Evolutionary conservation across 2,113 vertebrate species (phyloP).

Genomic region (Beaufortia kweichowensis): DNA sequence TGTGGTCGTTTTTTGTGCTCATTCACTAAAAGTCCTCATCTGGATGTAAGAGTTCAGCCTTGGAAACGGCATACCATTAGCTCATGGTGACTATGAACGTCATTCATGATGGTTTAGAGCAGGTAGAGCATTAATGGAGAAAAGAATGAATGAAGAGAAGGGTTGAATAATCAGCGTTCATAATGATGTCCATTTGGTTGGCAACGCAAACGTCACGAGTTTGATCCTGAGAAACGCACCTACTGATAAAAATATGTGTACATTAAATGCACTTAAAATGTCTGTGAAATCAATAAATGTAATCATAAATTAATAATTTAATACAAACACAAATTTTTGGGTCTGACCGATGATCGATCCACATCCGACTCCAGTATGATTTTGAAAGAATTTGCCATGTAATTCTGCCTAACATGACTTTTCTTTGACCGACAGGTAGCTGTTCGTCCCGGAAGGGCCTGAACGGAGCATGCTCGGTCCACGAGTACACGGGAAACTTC

Average conservation of each 20-base stretch:
- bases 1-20: not conserved
- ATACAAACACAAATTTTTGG: no score
- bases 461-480: slow-evolving; percentile 89
- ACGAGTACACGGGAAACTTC: slow-evolving; percentile 87
- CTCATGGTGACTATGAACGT: not conserved
- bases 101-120: slow-evolving; percentile 35
- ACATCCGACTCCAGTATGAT: no score
- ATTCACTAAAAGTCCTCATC: slow-evolving; percentile 26
- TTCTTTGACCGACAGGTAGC: slow-evolving; percentile 71
- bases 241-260: no score
- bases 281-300: no score
- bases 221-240: no score
- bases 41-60: slow-evolving; percentile 64
- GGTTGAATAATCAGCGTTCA: not conserved
- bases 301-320: no score
- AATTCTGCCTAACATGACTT: no score
- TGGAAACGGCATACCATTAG: slow-evolving; percentile 55
- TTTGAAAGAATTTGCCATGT: no score
- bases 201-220: no score
- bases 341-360: no score
- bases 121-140: not conserved
- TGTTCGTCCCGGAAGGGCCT: slow-evolving; percentile 89
- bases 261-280: no score
- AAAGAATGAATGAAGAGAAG: slow-evolving; percentile 6
- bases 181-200: no score